Evolutionary conservation across 2,888 invertebrate genomes (phyloP), one percentile per base, ranked within the genome.

Genomic region (Drosophila gaucha): DNA sequence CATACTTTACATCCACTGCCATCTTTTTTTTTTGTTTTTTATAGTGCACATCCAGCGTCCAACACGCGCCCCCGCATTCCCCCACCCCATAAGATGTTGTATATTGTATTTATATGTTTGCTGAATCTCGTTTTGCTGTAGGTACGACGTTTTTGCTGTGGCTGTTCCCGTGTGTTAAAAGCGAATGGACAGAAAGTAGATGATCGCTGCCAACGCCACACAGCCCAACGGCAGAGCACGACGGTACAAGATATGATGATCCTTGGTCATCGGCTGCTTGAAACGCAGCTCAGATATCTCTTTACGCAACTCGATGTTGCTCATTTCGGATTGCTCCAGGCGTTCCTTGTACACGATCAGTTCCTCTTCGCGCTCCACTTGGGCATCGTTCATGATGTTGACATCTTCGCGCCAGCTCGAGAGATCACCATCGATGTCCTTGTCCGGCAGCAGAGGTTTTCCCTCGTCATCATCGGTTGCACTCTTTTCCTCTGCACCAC

Each of bases 291-390:
- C 73, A 12, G 80, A 78, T 39, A 92, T 89, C 77, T 91, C 89
- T 20, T 86, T 84, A 60, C 90, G 90, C 24, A 92, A 67, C 55
- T 87, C 74, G 2, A 90, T 59, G 83, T 91, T 91, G 64, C 88
- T 89, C 8, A 66, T 80, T 63, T 89, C 90, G 10, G 90, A 80
- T 57, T 86, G 66, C 35, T 91, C 91, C 66, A 91, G 83, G 44
- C 89, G 89, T 60, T 92, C 92, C 76, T 92, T 92, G 74, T 90
- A 91, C 33, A 90, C 79, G 43, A 92, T 89, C 5, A 92, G 67
- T 59, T 92, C 92, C 64, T 92, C 92, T 57, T 92, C 92, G 0
- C 85, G 86, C 72, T 90, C 85, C 35, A 91, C 69, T 24, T 85
- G 80, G 18, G 75, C 75, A 60, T 80, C 85, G 60, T 86, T 91